Percentiles rank a stretch among this genome's conserved stretches.
Conservation (phyloP, 2,888 invertebrate genomes). For the Brachypterus glaber region DNA sequence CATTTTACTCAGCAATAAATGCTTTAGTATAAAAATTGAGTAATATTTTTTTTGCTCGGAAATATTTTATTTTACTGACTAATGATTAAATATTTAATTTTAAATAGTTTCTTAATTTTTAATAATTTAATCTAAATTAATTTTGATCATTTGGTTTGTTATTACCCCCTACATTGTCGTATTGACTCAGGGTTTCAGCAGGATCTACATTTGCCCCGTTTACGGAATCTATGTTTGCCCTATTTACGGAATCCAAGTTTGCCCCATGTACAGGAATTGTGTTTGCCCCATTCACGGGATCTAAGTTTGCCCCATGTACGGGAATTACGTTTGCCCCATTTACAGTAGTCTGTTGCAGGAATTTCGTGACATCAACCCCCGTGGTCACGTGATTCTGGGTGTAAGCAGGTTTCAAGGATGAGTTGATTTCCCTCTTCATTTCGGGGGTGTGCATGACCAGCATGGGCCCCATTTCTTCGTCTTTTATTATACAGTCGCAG, state of each 20-base stretch:
- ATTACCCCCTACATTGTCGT: slow-evolving; percentile 25
- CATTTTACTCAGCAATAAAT: no score
- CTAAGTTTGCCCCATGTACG: slow-evolving; percentile 3
- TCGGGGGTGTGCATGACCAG: slow-evolving; percentile 27
- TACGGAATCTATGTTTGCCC: not conserved
- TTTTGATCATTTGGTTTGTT: slow-evolving; percentile 12
- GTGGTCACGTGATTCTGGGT: not conserved
- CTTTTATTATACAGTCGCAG: slow-evolving; percentile 53
- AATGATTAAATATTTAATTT: no score
- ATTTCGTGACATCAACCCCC: not conserved
- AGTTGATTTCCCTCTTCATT: slow-evolving; percentile 10
- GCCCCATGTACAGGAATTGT: slow-evolving; percentile 1
- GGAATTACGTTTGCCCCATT: not conserved
- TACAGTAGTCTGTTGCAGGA: no score
- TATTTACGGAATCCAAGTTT: not conserved
- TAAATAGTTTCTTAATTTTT: no score
- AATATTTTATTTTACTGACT: no score
- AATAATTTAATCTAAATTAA: no score
- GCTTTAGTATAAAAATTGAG: no score
- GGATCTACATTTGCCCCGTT: slow-evolving; percentile 12
- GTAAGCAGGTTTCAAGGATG: not conserved
- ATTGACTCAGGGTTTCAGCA: slow-evolving; percentile 21
- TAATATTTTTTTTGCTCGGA: no score
- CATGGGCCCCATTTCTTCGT: slow-evolving; percentile 31
- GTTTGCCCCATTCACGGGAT: no score